Percentiles rank a stretch among this genome's conserved stretches.
These are phyloP conservation scores for Ceratina calcarata DNA, from an alignment of 1,140 invertebrate genomes.

Conservation along the genomic window DNA sequence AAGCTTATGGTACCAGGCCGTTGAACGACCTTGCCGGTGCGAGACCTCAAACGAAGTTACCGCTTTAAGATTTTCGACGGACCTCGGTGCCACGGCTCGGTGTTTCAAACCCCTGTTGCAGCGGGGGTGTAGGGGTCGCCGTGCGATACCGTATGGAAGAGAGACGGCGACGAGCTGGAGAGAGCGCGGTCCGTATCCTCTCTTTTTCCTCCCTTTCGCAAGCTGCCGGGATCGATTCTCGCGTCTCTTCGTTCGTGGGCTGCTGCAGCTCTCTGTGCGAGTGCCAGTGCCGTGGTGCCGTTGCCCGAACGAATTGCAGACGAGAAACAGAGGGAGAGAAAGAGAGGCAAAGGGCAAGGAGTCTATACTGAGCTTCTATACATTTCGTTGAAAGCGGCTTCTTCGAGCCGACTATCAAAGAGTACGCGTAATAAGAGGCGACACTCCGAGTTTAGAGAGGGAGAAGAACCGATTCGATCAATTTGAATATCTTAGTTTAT, in stretches of 20 bases:
- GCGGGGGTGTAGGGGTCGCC: constrained; percentile 12
- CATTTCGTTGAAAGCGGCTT: constrained; percentile 21
- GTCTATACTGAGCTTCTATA: background rate
- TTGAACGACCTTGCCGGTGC: background rate
- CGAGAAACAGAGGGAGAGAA: background rate
- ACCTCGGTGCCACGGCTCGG: background rate
- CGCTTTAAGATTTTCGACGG: constrained; percentile 48
- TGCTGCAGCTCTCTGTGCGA: constrained; percentile 18
- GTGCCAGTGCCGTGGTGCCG: background rate
- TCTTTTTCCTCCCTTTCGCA: constrained; percentile 20
- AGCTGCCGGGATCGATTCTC: constrained; percentile 60
- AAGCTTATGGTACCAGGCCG: constrained; percentile 29
- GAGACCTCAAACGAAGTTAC: constrained; percentile 27
- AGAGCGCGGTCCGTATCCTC: constrained; percentile 46
- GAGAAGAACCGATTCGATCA: no score
- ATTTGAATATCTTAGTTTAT: no score
- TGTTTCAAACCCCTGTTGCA: constrained; percentile 44
- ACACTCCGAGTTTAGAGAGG: no score
- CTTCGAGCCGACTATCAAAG: constrained; percentile 6
- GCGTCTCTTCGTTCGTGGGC: constrained; percentile 37
- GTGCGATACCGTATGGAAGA: constrained; percentile 7
- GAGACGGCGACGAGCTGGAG: constrained; percentile 38
- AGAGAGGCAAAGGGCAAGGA: constrained; percentile 5
- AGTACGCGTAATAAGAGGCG: no score
- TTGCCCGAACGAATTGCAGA: background rate